Conservation (phyloP, 2,113 vertebrate species). For the Sialia sialis region DNA sequence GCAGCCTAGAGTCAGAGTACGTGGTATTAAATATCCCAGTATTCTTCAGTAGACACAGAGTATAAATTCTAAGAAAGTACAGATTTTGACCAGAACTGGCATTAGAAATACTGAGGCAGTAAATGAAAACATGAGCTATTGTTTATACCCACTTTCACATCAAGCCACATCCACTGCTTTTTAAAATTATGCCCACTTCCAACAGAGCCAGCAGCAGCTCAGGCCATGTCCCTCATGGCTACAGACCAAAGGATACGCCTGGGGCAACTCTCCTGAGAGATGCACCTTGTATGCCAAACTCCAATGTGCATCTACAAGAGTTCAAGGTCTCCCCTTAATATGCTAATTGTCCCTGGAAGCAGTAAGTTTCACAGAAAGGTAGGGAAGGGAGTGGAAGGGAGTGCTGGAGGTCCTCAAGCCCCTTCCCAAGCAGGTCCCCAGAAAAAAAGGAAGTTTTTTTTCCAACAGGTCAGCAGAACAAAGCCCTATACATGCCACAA, state of each 20-base stretch:
- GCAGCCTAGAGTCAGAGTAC: background rate
- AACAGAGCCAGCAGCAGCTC: background rate
- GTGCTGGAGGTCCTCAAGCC: background rate
- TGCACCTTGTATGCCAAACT: background rate
- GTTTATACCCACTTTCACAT: background rate
- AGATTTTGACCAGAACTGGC: background rate
- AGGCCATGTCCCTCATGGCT: rapidly evolving
- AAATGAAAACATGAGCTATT: background rate
- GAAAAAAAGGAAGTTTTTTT: background rate
- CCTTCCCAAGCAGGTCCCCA: background rate
- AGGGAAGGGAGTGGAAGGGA: background rate
- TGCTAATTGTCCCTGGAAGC: rapidly evolving
- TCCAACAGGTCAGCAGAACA: background rate
- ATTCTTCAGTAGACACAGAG: background rate
- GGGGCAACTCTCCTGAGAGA: background rate
- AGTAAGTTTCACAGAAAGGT: background rate
- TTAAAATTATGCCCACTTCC: background rate
- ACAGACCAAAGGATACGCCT: background rate
- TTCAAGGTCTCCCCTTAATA: background rate
- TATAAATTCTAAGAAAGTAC: background rate
- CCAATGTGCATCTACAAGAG: background rate
- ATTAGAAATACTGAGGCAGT: background rate
- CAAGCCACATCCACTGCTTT: background rate
- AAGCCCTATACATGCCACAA: background rate
- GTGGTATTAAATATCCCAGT: background rate